Conservation (phyloP, 1,140 invertebrate species). For the Drosophila arawakana region DNA sequence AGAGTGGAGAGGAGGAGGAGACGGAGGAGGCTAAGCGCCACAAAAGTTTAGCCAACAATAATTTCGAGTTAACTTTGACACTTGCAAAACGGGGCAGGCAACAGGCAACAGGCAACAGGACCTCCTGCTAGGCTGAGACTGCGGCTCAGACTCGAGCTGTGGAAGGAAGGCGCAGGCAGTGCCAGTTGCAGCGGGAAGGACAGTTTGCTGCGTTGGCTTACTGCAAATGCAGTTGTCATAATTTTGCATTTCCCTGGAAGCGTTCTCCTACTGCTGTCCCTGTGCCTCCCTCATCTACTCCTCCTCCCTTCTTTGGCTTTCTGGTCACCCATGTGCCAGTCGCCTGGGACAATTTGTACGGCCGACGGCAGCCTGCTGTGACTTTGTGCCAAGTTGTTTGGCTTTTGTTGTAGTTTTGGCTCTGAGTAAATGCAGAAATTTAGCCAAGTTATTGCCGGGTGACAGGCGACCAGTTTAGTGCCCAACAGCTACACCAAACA, state of each 20-base stretch:
- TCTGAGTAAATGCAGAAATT: slow-evolving; percentile 36
- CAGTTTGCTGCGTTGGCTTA: slow-evolving; percentile 48
- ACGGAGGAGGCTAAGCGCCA: slow-evolving; percentile 63
- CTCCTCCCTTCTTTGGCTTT: neutral
- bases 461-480: slow-evolving; percentile 60
- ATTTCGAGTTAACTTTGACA: slow-evolving; percentile 83
- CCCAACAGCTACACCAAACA: neutral
- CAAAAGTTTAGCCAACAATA: slow-evolving; percentile 82
- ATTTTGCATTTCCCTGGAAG: slow-evolving; percentile 74
- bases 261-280: neutral
- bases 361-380: slow-evolving; percentile 67
- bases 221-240: slow-evolving; percentile 81
- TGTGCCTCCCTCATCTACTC: neutral
- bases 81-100: slow-evolving; percentile 71
- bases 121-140: slow-evolving; percentile 15
- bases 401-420: slow-evolving; percentile 62
- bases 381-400: slow-evolving; percentile 73
- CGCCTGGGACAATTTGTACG: slow-evolving; percentile 65
- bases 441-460: slow-evolving; percentile 57
- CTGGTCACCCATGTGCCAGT: slow-evolving; percentile 27
- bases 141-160: neutral
- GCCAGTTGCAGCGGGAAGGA: slow-evolving; percentile 1
- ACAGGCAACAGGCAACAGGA: slow-evolving; percentile 50
- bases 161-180: slow-evolving; percentile 12
- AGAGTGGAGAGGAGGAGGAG: neutral